A percentile compares a stretch with the other conserved stretches of the same genome.
phyloP scores from a whole-genome alignment of 2,888 invertebrate species.

The Ornithoptera alexandrae region DNA sequence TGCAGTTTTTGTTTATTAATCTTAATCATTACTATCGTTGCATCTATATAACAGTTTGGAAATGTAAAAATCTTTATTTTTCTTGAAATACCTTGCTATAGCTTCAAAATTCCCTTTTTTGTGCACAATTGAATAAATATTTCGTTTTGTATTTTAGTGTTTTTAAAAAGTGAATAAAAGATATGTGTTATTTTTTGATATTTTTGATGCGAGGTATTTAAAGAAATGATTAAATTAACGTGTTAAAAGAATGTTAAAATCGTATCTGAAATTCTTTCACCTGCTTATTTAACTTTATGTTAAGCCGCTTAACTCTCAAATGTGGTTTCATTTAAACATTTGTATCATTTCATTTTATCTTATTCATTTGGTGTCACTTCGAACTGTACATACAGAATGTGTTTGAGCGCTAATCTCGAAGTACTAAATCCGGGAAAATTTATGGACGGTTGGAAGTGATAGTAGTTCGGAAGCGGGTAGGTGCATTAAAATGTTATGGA shows the following conservation, averaged over 20 bases:
- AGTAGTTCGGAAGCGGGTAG: slow-evolving; percentile 21
- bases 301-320: background rate
- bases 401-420: background rate
- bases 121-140: background rate
- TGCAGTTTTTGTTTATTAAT: too few species aligned
- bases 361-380: slow-evolving; percentile 24
- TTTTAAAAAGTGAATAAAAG: too few species aligned
- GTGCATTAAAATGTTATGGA: slow-evolving; percentile 47
- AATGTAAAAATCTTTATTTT: background rate
- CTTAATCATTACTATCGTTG: too few species aligned
- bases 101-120: background rate
- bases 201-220: background rate
- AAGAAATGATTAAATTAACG: background rate
- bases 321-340: slow-evolving; percentile 5
- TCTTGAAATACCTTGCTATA: background rate
- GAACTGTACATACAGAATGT: slow-evolving; percentile 16
- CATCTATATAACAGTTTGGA: background rate
- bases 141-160: background rate
- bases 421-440: background rate
- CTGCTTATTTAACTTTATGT: background rate
- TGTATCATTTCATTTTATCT: background rate
- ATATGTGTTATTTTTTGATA: background rate
- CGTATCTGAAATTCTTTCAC: background rate
- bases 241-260: background rate
- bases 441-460: slow-evolving; percentile 24